Conservation (phyloP, 2,113 vertebrate genomes). For the Myodes glareolus region DNA sequence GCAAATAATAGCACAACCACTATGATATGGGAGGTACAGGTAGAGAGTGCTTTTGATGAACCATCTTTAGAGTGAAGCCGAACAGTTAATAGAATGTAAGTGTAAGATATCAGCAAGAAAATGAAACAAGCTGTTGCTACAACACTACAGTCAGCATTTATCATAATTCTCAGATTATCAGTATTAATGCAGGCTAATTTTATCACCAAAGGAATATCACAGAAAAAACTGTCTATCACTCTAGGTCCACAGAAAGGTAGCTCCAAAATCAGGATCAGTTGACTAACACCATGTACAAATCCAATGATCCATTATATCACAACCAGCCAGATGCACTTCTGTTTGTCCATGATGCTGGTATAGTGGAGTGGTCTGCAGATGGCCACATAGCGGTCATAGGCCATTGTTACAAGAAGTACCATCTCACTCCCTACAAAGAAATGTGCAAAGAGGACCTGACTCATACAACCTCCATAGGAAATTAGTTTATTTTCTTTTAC, state of each 20-base stretch:
- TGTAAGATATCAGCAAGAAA: not conserved
- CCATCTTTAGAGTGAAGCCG: no score
- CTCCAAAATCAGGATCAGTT: constrained; percentile 46
- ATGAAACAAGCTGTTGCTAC: constrained; percentile 66
- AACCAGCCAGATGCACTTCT: constrained; percentile 60
- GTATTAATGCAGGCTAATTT: constrained; percentile 71
- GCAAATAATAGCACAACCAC: constrained; percentile 69
- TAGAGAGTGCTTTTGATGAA: no score
- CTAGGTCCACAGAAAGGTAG: constrained; percentile 78
- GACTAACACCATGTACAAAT: constrained; percentile 69
- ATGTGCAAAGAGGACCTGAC: constrained; percentile 70
- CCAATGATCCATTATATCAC: constrained; percentile 59
- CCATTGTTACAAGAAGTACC: constrained; percentile 78
- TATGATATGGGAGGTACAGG: constrained; percentile 56
- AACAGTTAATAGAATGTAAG: no score
- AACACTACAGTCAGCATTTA: constrained; percentile 64
- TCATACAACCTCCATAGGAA: not conserved
- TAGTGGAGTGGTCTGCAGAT: constrained; percentile 79
- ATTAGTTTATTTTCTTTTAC: not conserved
- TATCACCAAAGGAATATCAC: constrained; percentile 70
- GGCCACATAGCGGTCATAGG: constrained; percentile 75
- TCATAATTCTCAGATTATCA: not conserved
- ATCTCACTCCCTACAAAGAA: constrained; percentile 65
- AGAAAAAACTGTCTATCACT: constrained; percentile 77
- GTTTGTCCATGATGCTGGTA: constrained; percentile 53